phyloP scores from a whole-genome alignment of 2,888 invertebrate genomes.

The Troides oblongomaculatus region DNA sequence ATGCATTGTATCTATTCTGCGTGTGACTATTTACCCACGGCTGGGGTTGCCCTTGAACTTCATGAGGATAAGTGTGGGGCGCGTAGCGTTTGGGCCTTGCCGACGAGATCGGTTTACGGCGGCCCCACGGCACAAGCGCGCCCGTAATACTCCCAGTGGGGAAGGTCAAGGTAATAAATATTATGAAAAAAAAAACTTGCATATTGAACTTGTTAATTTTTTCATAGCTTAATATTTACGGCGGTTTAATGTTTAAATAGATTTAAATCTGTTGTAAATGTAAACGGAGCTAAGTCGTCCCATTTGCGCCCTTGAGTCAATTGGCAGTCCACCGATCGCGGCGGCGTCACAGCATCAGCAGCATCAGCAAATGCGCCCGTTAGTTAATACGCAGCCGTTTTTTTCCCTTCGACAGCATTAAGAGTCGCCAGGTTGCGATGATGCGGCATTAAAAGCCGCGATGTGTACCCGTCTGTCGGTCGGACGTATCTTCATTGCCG shows the following conservation, averaged over 20 bases:
- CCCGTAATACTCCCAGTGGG: conserved; percentile 6
- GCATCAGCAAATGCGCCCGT: neutral
- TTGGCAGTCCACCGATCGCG: too few relatives aligned
- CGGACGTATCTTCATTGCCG: too few relatives aligned
- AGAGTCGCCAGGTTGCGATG: neutral
- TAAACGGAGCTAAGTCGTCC: too few relatives aligned
- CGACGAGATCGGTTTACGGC: conserved; percentile 15
- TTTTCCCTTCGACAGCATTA: conserved; percentile 1
- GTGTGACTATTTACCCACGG: neutral
- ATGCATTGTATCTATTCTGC: too few relatives aligned
- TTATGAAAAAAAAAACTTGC: too few relatives aligned
- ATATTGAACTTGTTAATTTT: too few relatives aligned
- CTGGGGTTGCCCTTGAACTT: conserved; percentile 19
- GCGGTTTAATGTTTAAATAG: too few relatives aligned
- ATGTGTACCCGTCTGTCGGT: too few relatives aligned
- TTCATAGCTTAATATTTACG: too few relatives aligned
- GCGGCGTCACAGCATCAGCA: too few relatives aligned
- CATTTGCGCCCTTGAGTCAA: too few relatives aligned
- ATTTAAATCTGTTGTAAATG: too few relatives aligned
- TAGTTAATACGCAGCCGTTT: conserved; percentile 6
- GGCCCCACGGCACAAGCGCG: conserved; percentile 5
- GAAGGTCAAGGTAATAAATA: conserved; percentile 8
- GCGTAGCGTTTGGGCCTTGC: conserved; percentile 5
- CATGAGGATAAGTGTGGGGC: conserved; percentile 11
- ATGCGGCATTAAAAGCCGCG: neutral